Evolutionary conservation across 1,140 invertebrate species (phyloP), one percentile per base, ranked within the genome.

Genomic region (Odontomachus brunneus): DNA sequence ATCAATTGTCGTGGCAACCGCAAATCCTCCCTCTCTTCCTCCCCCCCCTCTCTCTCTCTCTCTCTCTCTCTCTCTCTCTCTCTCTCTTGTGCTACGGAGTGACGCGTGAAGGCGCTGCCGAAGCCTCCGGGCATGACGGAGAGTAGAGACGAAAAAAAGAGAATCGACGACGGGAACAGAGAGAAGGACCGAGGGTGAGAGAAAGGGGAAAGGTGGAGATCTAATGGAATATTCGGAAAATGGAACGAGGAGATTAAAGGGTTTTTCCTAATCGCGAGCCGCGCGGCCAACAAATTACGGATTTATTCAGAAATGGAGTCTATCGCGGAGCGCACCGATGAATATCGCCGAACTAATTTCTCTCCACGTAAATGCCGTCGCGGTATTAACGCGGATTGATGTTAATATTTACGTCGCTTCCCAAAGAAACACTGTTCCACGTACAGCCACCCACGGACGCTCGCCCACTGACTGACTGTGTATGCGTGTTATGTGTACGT

Each of bases 1-100:
- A 92, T 92, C 90, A 92, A 92, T 92, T 92, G 91, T 91, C 91
- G 91, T 88, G 88, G 86, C 78, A 89, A 90, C 91, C 91, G 88
- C 91, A 91, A 92, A 92, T 92, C 90, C 89, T 44, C 38, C 9
- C 38, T 44, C 38, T 44, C 38, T 44, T 7, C 9, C 38, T 44
- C 38, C 9, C 38, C 9, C 29, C 5, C 29, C n/a, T 44, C 38
- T 44, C 38, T 44, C 38, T 44, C 38, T 44, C 29, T 33, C 29
- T 44, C 38, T 44, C 38, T 44, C 38, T 44, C 38, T 44, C 38
- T 44, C 38, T 44, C 38, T 44, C 38, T 44, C 38, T 44, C 38
- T 44, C 38, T 44, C 38, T 7, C 38, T 90, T 88, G 88, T 86
- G 85, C 84, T 87, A 85, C 74, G 74, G 88, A 85, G 84, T 91